Evolutionary conservation across 2,888 invertebrate genomes (phyloP).

Genomic region (Odontocerum albicorne): DNA sequence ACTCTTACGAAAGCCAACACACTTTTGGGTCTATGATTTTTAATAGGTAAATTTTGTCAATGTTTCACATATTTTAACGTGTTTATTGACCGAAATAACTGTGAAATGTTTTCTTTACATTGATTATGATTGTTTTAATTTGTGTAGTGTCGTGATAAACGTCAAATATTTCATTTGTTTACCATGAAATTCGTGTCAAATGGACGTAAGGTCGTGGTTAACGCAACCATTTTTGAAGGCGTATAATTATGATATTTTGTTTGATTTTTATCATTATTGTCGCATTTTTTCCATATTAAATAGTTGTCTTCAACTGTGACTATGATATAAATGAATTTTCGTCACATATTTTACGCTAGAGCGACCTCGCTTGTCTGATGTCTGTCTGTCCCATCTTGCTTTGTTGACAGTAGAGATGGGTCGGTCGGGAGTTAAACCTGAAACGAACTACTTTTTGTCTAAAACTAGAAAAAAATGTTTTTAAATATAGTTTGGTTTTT

Average conservation of each 20-base stretch:
- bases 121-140: not conserved
- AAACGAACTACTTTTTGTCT: too few species aligned
- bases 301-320: not conserved
- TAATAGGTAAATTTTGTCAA: conserved; percentile 25
- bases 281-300: not conserved
- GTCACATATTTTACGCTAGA: not conserved
- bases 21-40: conserved; percentile 32
- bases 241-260: conserved; percentile 7
- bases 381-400: not conserved
- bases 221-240: conserved; percentile 30
- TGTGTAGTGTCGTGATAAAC: conserved; percentile 8
- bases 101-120: not conserved
- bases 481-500: too few species aligned
- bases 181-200: conserved; percentile 32
- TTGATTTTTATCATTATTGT: conserved; percentile 8
- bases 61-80: conserved; percentile 4
- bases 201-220: conserved; percentile 20
- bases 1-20: conserved; percentile 32
- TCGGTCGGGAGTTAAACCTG: too few species aligned
- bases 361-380: not conserved
- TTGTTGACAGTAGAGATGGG: too few species aligned
- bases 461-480: too few species aligned
- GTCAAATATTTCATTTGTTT: conserved; percentile 29
- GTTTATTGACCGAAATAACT: not conserved
- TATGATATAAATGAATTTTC: not conserved